A percentile compares a stretch with the other conserved stretches of the same genome.
Conservation (phyloP, 2,113 vertebrate species). For the Plecturocebus donacophilus region DNA sequence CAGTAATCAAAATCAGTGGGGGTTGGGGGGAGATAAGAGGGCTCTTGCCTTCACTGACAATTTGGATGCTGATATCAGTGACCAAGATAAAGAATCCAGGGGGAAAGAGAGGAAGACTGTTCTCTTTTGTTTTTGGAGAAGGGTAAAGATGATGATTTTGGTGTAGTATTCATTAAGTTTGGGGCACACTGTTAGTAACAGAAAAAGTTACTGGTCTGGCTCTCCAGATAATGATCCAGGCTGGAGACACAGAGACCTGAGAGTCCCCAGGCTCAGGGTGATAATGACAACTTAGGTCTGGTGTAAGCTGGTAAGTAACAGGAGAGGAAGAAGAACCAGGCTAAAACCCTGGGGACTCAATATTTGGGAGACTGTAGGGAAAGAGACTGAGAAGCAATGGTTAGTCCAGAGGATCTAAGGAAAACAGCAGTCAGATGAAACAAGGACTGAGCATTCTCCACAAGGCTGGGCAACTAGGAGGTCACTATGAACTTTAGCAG, state of each 20-base stretch:
- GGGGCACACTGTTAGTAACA: rapidly evolving
- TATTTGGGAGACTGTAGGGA: neutral
- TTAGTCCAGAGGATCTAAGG: neutral
- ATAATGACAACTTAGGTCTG: neutral
- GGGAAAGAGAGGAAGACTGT: neutral
- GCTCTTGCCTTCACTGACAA: neutral
- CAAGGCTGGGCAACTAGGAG: neutral
- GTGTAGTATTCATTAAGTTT: neutral
- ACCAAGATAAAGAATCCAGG: neutral
- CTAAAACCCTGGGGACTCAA: neutral
- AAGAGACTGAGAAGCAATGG: neutral
- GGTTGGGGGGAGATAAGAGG: neutral
- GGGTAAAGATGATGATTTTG: neutral
- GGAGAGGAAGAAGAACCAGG: neutral
- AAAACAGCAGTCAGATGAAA: neutral
- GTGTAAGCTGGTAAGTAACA: no score
- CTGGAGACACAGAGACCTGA: neutral
- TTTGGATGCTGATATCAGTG: neutral
- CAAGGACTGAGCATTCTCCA: neutral
- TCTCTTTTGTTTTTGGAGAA: neutral
- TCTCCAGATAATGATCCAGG: neutral
- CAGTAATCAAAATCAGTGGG: neutral
- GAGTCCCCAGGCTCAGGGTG: no score
- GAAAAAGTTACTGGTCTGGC: neutral
- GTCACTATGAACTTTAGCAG: neutral